A percentile compares a stretch with the other conserved stretches of the same genome.
Evolutionary conservation across 2,797 vertebrate genomes (phyloP).

Genomic region (Avahi laniger): DNA sequence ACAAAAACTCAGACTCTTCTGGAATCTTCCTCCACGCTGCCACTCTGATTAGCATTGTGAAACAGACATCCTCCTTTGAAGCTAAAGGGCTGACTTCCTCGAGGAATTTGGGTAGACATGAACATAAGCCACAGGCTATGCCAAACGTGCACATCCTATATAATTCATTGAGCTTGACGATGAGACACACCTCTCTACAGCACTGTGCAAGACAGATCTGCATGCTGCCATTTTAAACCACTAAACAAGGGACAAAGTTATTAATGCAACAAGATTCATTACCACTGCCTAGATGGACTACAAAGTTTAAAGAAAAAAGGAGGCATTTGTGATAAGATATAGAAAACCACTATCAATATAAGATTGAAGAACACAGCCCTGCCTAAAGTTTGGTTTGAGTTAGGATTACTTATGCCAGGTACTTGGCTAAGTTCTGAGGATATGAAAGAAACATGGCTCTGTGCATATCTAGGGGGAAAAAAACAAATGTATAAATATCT

Average conservation of each 20-base stretch:
- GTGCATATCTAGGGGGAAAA: neutral
- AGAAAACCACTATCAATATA: neutral
- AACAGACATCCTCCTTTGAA: slow-evolving; percentile 8
- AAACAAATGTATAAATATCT: neutral
- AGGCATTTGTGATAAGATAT: neutral
- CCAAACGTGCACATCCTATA: neutral
- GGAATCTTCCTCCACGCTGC: slow-evolving; percentile 51
- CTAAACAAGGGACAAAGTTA: neutral
- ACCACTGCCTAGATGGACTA: neutral
- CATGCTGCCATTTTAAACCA: neutral
- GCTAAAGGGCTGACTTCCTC: neutral
- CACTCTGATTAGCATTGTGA: slow-evolving; percentile 33
- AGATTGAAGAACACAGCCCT: neutral
- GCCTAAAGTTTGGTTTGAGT: neutral
- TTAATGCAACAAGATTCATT: neutral
- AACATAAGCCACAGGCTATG: neutral
- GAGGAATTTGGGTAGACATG: neutral
- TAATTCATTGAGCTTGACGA: neutral
- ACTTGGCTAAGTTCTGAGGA: neutral
- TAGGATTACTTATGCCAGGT: neutral
- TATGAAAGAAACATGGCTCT: neutral
- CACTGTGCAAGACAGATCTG: neutral
- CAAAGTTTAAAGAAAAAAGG: neutral
- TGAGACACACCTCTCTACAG: neutral
- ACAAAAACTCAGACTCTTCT: neutral